Conservation (phyloP, 1,140 invertebrate genomes). For the Helicoverpa armigera region DNA sequence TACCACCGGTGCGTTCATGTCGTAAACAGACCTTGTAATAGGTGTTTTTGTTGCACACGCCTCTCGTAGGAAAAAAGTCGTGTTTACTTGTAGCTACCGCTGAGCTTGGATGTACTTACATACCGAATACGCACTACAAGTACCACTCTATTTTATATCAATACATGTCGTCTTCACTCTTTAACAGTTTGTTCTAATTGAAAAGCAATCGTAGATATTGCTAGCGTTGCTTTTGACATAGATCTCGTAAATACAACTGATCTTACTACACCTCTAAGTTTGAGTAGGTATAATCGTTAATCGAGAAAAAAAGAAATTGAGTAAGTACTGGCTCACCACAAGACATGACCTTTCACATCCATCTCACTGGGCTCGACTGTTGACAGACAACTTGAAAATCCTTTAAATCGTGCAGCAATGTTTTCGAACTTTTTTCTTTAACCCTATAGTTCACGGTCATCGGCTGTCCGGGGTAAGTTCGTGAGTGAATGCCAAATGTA, state of each 20-base stretch:
- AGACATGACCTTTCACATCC: constrained; percentile 14
- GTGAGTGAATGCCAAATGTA: constrained; percentile 66
- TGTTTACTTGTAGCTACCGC: constrained; percentile 39
- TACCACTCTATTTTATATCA: too few relatives aligned
- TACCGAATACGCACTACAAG: not conserved
- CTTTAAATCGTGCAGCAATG: constrained; percentile 29
- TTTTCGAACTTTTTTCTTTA: constrained; percentile 43
- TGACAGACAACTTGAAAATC: constrained; percentile 15
- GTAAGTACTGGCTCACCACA: not conserved
- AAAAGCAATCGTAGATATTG: not conserved
- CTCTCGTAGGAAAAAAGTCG: constrained; percentile 18
- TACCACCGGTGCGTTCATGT: constrained; percentile 23
- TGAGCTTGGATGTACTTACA: constrained; percentile 16
- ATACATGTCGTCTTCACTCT: constrained; percentile 3
- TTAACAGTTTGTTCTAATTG: not conserved
- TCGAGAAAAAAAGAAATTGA: not conserved
- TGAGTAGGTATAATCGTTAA: not conserved
- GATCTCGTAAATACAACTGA: not conserved
- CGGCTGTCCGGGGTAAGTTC: constrained; percentile 59
- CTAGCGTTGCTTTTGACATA: not conserved
- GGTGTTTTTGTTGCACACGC: constrained; percentile 24
- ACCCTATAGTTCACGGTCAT: constrained; percentile 47
- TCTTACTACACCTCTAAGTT: not conserved
- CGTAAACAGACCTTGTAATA: constrained; percentile 44
- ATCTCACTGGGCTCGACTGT: not conserved